phyloP scores from a whole-genome alignment of 2,888 invertebrate species.

The Drosophila tanythrix region DNA sequence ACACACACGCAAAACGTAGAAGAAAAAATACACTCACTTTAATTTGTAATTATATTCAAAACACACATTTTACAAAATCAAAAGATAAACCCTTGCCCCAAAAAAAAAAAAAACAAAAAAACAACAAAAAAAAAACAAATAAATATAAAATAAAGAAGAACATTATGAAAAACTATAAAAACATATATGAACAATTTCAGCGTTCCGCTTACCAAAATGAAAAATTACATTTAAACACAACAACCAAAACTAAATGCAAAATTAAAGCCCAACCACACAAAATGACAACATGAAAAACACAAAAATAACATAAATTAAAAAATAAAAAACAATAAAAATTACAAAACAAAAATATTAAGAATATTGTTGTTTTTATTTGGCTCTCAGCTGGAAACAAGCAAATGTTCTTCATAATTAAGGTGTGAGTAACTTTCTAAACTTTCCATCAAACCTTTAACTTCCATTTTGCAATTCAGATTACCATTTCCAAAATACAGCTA shows the following conservation, averaged over 20 bases:
- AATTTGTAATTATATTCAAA: conserved; percentile 39
- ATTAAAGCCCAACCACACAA: conserved; percentile 27
- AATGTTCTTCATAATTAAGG: not conserved
- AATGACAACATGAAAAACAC: conserved; percentile 53
- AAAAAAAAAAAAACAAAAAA: conserved; percentile 12
- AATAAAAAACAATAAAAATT: conserved; percentile 79
- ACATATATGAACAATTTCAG: conserved; percentile 56
- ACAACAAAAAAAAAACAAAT: conserved; percentile 10
- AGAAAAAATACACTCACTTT: conserved; percentile 33
- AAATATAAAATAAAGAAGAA: conserved; percentile 17
- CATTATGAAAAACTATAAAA: conserved; percentile 37
- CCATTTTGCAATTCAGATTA: not conserved
- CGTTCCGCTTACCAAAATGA: conserved; percentile 50
- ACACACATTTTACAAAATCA: conserved; percentile 30
- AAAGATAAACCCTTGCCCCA: conserved; percentile 1
- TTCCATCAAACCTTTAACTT: not conserved
- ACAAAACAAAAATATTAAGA: conserved; percentile 65
- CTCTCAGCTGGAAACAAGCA: not conserved
- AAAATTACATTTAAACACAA: conserved; percentile 47
- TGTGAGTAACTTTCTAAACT: not conserved
- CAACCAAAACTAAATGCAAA: conserved; percentile 44
- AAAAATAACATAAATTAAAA: conserved; percentile 67
- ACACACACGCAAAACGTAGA: conserved; percentile 20
- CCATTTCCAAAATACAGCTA: not conserved
- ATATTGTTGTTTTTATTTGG: not conserved